phyloP scores from a whole-genome alignment of 2,797 vertebrate species.

The Helostoma temminkii region DNA sequence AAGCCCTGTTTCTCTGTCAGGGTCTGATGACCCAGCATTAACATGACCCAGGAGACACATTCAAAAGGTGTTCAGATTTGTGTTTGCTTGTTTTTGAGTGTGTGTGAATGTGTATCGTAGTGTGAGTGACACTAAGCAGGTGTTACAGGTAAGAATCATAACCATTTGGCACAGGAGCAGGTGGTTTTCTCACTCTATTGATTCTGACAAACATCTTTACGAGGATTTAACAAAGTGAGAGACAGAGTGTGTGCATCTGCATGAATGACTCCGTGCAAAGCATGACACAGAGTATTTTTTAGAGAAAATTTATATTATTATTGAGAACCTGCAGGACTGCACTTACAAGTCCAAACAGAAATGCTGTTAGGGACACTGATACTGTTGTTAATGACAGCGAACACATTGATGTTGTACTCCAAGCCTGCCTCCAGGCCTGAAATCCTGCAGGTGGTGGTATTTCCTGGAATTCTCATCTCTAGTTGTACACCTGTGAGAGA shows the following conservation, averaged over 20 bases:
- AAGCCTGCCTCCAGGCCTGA: constrained; percentile 91
- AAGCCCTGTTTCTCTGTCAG: constrained; percentile 19
- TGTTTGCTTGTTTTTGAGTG: neutral
- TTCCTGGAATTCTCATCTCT: constrained; percentile 92
- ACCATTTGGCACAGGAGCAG: constrained; percentile 32
- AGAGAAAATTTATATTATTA: neutral
- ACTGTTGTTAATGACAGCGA: constrained; percentile 90
- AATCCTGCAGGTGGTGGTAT: constrained; percentile 89
- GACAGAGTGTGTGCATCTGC: neutral
- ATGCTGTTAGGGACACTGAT: constrained; percentile 90
- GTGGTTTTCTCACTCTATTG: constrained; percentile 40
- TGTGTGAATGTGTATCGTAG: constrained; percentile 10
- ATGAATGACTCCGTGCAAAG: constrained; percentile 13
- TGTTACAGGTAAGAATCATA: constrained; percentile 50
- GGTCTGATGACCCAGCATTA: constrained; percentile 40
- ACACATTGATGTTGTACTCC: constrained; percentile 95
- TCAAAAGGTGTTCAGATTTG: constrained; percentile 6
- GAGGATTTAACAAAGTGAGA: constrained; percentile 23
- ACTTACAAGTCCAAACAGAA: constrained; percentile 94
- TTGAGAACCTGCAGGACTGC: constrained; percentile 2
- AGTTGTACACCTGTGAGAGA: constrained; percentile 85
- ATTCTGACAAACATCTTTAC: constrained; percentile 31
- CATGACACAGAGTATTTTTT: neutral
- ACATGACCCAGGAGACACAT: constrained; percentile 45
- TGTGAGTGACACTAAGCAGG: constrained; percentile 44